These are phyloP conservation scores for Pao palembangensis DNA, from an alignment of 2,113 vertebrate genomes.

Conservation along the genomic window DNA sequence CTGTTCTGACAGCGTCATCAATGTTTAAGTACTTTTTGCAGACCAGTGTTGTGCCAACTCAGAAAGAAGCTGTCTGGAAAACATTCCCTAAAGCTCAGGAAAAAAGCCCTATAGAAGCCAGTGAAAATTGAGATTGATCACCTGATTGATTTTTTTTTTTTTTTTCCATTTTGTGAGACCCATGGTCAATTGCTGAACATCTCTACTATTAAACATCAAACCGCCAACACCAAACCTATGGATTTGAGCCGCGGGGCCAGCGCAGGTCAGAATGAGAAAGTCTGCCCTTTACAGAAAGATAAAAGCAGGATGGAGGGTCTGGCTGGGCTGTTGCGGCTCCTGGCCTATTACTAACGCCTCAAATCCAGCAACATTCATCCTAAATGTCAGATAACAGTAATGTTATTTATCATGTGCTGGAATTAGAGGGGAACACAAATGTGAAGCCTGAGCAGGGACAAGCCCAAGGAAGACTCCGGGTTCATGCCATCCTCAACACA, in stretches of 20 bases:
- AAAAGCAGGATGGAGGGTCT: slow-evolving; percentile 50
- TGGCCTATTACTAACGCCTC: slow-evolving; percentile 48
- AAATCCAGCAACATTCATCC: slow-evolving; percentile 66
- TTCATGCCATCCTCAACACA: slow-evolving; percentile 20
- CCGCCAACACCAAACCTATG: slow-evolving; percentile 42
- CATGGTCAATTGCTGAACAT: slow-evolving; percentile 48
- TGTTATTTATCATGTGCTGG: slow-evolving; percentile 62
- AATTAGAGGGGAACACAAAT: slow-evolving; percentile 56
- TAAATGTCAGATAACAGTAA: slow-evolving; percentile 69
- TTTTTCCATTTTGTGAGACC: slow-evolving; percentile 16
- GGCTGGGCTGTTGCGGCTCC: slow-evolving; percentile 47
- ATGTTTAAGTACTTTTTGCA: not conserved
- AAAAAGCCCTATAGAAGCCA: slow-evolving; percentile 51
- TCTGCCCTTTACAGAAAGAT: slow-evolving; percentile 67
- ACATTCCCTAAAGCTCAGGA: slow-evolving; percentile 41
- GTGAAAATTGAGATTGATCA: slow-evolving; percentile 77
- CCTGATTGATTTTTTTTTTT: slow-evolving; percentile 66
- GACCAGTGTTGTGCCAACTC: not conserved
- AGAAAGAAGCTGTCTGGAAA: slow-evolving; percentile 50
- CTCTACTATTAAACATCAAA: slow-evolving; percentile 66
- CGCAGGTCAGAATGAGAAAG: slow-evolving; percentile 59
- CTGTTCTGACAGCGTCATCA: not conserved
- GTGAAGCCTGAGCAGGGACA: slow-evolving; percentile 20
- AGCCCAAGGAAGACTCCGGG: slow-evolving; percentile 7
- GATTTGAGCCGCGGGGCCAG: slow-evolving; percentile 45